Conservation (phyloP, 2,888 invertebrate species). For the Athripsodes cinereus region DNA sequence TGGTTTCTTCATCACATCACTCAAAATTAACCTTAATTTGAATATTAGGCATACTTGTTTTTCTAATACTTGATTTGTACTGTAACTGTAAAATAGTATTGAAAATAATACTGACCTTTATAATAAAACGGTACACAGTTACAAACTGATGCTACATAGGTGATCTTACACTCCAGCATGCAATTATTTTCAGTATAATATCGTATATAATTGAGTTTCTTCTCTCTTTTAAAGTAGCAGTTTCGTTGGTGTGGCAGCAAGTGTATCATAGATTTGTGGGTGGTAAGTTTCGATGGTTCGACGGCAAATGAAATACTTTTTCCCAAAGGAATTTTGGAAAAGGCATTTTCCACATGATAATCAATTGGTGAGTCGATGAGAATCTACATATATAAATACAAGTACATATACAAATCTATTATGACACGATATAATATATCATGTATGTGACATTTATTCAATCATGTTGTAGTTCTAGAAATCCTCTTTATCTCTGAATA, state of each 20-base stretch:
- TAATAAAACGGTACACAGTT: slow-evolving; percentile 44
- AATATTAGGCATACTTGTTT: no score
- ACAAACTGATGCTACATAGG: slow-evolving; percentile 42
- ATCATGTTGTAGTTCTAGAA: no score
- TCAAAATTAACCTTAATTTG: no score
- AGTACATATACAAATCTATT: no score
- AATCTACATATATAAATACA: slow-evolving; percentile 30
- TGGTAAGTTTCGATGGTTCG: slow-evolving; percentile 42
- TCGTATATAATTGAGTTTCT: slow-evolving; percentile 38
- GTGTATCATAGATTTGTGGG: slow-evolving; percentile 36
- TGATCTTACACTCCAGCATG: slow-evolving; percentile 46
- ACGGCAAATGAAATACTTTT: slow-evolving; percentile 45
- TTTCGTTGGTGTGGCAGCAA: slow-evolving; percentile 39
- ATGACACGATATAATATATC: no score
- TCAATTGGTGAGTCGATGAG: slow-evolving; percentile 43
- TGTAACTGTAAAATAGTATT: no score
- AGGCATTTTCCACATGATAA: slow-evolving; percentile 43
- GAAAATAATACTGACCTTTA: slow-evolving; percentile 37
- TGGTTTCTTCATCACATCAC: no score
- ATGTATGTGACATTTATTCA: no score
- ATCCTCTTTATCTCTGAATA: no score
- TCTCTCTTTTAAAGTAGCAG: slow-evolving; percentile 45
- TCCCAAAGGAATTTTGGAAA: slow-evolving; percentile 44
- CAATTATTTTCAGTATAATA: slow-evolving; percentile 52
- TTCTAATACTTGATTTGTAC: no score